These are phyloP conservation scores for Cyanistes caeruleus DNA, from an alignment of 2,113 vertebrate genomes.

Conservation along the genomic window DNA sequence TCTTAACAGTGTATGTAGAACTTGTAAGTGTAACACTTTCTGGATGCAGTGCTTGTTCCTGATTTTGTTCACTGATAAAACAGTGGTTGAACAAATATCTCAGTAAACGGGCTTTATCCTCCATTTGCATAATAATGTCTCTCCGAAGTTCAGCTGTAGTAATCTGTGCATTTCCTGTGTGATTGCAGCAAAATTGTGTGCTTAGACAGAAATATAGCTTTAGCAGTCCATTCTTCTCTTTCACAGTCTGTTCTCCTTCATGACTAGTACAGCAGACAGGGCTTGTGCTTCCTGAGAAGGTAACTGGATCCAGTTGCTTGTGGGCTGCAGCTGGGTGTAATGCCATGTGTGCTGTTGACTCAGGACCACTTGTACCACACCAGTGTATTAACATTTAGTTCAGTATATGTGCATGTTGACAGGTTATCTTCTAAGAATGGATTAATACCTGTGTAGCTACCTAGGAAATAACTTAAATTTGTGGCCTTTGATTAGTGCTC, in stretches of 20 bases:
- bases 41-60: not conserved
- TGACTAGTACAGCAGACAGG: not conserved
- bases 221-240: not conserved
- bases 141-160: not conserved
- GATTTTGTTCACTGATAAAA: not conserved
- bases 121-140: not conserved
- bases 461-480: not conserved
- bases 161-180: not conserved
- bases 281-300: not conserved
- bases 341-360: not conserved
- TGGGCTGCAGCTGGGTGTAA: not conserved
- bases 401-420: not conserved
- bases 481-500: not conserved
- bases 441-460: not conserved
- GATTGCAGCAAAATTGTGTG: not conserved
- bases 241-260: not conserved
- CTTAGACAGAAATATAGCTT: not conserved
- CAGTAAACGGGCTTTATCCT: not conserved
- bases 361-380: not conserved
- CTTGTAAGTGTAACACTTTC: not conserved
- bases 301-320: not conserved
- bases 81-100: not conserved
- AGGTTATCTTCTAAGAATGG: not conserved
- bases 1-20: not conserved
- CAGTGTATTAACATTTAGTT: not conserved